Evolutionary conservation across 53 echinoderm and acorn worm genomes (phyloP).

Genomic region (Mesocentrotus franciscanus): DNA sequence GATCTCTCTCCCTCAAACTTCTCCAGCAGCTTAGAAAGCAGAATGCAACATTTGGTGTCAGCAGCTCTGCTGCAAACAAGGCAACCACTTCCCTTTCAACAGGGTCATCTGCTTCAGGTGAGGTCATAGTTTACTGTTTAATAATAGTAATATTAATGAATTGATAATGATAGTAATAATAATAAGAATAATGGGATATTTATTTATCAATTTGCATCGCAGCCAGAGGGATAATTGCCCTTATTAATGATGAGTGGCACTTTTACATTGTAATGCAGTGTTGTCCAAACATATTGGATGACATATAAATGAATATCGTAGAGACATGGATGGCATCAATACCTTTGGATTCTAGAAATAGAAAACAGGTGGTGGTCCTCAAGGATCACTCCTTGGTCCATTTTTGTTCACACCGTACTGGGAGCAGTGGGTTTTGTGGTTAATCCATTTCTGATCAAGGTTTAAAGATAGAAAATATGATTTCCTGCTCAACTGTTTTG

Average conservation of each 20-base stretch:
- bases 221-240: too few relatives aligned
- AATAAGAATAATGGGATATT: too few relatives aligned
- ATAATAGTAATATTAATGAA: too few relatives aligned
- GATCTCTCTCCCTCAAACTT: slow-evolving; percentile 93
- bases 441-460: too few relatives aligned
- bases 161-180: too few relatives aligned
- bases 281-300: neutral
- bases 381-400: neutral
- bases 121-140: neutral
- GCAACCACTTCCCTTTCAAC: slow-evolving; percentile 62
- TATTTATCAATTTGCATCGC: too few relatives aligned
- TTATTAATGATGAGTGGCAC: too few relatives aligned
- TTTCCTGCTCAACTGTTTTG: too few relatives aligned
- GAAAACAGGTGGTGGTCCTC: neutral
- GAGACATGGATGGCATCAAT: too few relatives aligned
- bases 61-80: slow-evolving; percentile 47
- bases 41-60: slow-evolving; percentile 86
- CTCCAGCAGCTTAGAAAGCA: slow-evolving; percentile 93
- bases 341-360: neutral
- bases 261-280: too few relatives aligned
- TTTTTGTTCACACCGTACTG: neutral
- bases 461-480: too few relatives aligned
- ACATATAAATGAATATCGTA: neutral
- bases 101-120: slow-evolving; percentile 83
- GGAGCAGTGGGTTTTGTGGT: neutral